These are phyloP conservation scores for Zaprionus capensis DNA, from an alignment of 1,140 invertebrate genomes.

Conservation along the genomic window DNA sequence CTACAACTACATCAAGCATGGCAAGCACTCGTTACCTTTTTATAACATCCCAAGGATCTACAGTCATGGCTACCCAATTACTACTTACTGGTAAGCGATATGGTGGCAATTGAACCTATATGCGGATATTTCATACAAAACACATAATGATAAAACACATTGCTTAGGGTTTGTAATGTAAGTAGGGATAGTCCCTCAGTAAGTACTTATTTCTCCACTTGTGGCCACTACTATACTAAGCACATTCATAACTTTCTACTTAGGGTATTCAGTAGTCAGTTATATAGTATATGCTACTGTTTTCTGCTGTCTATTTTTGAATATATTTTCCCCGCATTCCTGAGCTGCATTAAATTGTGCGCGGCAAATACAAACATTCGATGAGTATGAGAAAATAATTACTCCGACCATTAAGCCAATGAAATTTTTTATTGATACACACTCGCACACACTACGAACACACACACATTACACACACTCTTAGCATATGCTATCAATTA, in stretches of 20 bases:
- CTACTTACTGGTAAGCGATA: too few relatives aligned
- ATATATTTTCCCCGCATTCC: conserved; percentile 26
- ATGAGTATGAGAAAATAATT: conserved; percentile 31
- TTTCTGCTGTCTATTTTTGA: background rate
- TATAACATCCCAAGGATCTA: too few relatives aligned
- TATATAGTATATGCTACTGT: background rate
- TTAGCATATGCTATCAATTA: conserved; percentile 15
- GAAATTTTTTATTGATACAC: conserved; percentile 33
- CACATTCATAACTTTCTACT: background rate
- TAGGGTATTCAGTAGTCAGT: background rate
- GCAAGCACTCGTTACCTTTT: too few relatives aligned
- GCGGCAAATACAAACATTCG: background rate
- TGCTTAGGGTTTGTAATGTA: too few relatives aligned
- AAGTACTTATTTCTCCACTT: too few relatives aligned
- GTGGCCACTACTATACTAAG: too few relatives aligned
- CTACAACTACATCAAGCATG: too few relatives aligned
- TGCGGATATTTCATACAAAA: too few relatives aligned
- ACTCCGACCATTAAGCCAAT: conserved; percentile 30
- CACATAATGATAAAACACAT: too few relatives aligned
- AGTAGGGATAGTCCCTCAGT: too few relatives aligned
- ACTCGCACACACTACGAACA: background rate
- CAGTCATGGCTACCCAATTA: too few relatives aligned
- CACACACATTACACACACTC: background rate
- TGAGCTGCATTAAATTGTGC: conserved; percentile 33
- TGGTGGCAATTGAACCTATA: too few relatives aligned